Evolutionary conservation across 2,113 vertebrate species (phyloP).

Genomic region (Mohoua ochrocephala): DNA sequence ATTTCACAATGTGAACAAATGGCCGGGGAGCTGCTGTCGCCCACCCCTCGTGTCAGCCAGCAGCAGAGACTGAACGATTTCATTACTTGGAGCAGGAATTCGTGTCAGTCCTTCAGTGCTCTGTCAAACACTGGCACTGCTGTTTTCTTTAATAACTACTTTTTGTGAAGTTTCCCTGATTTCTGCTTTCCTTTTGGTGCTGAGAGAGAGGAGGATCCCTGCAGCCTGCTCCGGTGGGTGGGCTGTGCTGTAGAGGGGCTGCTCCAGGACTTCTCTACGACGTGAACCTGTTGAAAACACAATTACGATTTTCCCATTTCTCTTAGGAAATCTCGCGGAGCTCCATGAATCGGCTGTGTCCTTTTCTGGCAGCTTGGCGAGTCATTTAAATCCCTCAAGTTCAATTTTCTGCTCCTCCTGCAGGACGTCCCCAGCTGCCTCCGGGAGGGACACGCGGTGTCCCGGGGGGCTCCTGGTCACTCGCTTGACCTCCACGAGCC

Average conservation of each 20-base stretch:
- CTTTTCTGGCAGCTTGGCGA: neutral
- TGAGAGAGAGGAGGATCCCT: neutral
- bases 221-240: neutral
- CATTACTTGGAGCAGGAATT: neutral
- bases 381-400: neutral
- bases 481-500: neutral
- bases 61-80: neutral
- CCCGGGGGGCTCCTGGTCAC: neutral
- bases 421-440: neutral
- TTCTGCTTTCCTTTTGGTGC: neutral
- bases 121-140: neutral
- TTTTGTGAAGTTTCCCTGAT: neutral
- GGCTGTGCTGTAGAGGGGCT: fast-evolving
- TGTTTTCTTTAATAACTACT: neutral
- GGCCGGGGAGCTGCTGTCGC: neutral
- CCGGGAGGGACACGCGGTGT: neutral
- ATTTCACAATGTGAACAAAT: neutral
- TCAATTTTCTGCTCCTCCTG: neutral
- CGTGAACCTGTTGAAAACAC: neutral
- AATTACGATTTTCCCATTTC: neutral
- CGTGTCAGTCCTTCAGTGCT: neutral
- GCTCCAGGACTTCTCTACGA: neutral
- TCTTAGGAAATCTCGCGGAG: neutral
- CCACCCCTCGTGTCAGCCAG: neutral
- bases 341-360: neutral